phyloP scores from a whole-genome alignment of 2,113 vertebrate genomes.

The Gambusia affinis region DNA sequence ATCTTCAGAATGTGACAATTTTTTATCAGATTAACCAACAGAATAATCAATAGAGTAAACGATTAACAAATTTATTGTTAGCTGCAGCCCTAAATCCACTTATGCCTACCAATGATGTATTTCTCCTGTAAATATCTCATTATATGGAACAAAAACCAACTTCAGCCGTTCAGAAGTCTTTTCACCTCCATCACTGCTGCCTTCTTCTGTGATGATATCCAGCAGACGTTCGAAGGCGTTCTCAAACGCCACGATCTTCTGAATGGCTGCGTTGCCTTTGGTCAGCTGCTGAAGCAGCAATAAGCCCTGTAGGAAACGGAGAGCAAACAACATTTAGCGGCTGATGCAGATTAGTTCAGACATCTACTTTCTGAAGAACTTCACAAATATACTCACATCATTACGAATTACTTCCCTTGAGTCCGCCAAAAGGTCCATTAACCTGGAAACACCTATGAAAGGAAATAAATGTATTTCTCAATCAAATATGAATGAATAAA shows the following conservation, averaged over 20 bases:
- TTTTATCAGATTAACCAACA: too few species aligned
- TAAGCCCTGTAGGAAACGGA: slow-evolving; percentile 82
- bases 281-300: slow-evolving; percentile 93
- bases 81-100: too few species aligned
- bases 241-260: slow-evolving; percentile 99
- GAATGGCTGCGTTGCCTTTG: slow-evolving; percentile 96
- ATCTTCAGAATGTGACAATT: too few species aligned
- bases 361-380: neutral
- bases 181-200: slow-evolving; percentile 95
- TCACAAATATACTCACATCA: slow-evolving; percentile 84
- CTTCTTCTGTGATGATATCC: slow-evolving; percentile 96
- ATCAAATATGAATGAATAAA: neutral
- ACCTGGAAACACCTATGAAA: slow-evolving; percentile 90
- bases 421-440: slow-evolving; percentile 96
- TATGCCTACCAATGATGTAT: neutral
- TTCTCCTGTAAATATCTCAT: neutral
- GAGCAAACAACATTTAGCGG: neutral
- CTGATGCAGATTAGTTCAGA: neutral
- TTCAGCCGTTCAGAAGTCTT: neutral
- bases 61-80: too few species aligned
- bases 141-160: neutral
- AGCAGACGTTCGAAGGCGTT: slow-evolving; percentile 96
- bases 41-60: too few species aligned
- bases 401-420: slow-evolving; percentile 98
- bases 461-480: neutral